These are phyloP conservation scores for crab-eating macaque (Macaca fascicularis) DNA, from an alignment of 2,113 vertebrate species.

Conservation along the genomic window T2T-MFA8v1.1 NC_088389.1:54030501-54031000, in stretches of 20 bases:
- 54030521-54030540: not conserved
- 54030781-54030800: constrained; percentile 98
- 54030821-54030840: constrained; percentile 96
- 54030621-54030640: not conserved
- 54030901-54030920: not conserved
- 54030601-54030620: not conserved
- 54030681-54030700: not conserved
- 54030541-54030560: not conserved
- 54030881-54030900: not conserved
- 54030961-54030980: not conserved
- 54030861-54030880: constrained; percentile 94
- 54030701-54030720: constrained; percentile 92
- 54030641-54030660: not conserved
- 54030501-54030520: not conserved
- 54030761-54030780: constrained; percentile 97
- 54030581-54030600: not conserved
- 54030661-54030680: not conserved
- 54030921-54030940: constrained; percentile 20
- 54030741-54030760: constrained; percentile 96
- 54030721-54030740: constrained; percentile 95
- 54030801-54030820: constrained; percentile 92
- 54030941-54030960: constrained; percentile 27
- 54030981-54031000: not conserved
- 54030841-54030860: constrained; percentile 96
- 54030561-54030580: not conserved